Evolutionary conservation across 2,113 vertebrate species (phyloP), one percentile per base, ranked within the genome.

Genomic region (Sceloporus tristichus): DNA sequence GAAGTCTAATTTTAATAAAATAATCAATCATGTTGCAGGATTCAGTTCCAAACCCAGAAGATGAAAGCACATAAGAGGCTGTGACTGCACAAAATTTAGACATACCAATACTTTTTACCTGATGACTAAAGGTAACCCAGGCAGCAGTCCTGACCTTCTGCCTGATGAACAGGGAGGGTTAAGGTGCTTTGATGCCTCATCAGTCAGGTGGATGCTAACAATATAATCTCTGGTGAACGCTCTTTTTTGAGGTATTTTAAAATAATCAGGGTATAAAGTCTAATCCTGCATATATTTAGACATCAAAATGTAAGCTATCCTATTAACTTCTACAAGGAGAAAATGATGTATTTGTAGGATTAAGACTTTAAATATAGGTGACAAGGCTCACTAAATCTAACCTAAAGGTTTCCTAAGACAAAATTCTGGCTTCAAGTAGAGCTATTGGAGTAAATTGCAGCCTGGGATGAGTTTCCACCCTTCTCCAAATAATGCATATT

Each of bases 1-100:
- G 56, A 65, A 87, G 9, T 7, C 1, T 94, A 85, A 93, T 94
- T 92, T 88, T 86, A 93, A 85, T 78, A 92, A 92, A 89, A 81
- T 1, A 85, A 79, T 91, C 14, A 76, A 23, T 91, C 38, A 25
- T 48, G 6, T 82, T 89, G 4, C 8, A 77, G 3, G 0, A 89
- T 14, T 53, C 85, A 62, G 19, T 89, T 21, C 79, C 86, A 92
- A 92, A 89, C 38, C 21, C 80, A 3, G 3, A 82, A 78, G 71
- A 87, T 81, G 62, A 71, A 89, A 88, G 84, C 40, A 40, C 25
- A 82, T 3, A 89, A 79, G 80, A 84, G 74, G 16, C 18, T 88
- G 27, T 13, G 0, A 48, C 2, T 85, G 66, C 62, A 66, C 0
- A 85, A 91, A 91, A 87, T 29, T 73, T 19, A 87, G 40, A 16